Evolutionary conservation across 2,888 invertebrate genomes (phyloP).

Genomic region (Tetragonisca angustula): DNA sequence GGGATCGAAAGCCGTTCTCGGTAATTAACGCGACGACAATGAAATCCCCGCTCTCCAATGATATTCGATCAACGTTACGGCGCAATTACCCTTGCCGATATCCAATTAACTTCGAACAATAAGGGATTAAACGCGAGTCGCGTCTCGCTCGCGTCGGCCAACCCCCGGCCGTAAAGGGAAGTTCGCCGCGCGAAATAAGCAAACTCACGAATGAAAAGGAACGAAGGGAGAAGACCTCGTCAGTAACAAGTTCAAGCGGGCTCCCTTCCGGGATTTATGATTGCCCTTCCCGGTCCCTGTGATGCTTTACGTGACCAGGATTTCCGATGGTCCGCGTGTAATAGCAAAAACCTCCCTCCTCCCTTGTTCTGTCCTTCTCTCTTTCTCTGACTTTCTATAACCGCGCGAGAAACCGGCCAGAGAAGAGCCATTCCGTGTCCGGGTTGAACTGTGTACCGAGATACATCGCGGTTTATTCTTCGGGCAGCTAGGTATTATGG

Average conservation of each 20-base stretch:
- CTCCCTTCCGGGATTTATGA: constrained; percentile 74
- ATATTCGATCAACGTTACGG: constrained; percentile 22
- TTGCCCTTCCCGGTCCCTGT: constrained; percentile 64
- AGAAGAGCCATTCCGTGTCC: constrained; percentile 34
- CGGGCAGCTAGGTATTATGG: constrained; percentile 25
- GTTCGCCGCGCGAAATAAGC: constrained; percentile 36
- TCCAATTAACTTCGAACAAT: constrained; percentile 41
- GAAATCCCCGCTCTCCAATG: background rate
- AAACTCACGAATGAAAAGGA: constrained; percentile 49
- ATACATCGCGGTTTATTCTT: constrained; percentile 10
- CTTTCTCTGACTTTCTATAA: constrained; percentile 16
- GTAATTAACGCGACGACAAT: background rate
- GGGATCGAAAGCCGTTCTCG: background rate
- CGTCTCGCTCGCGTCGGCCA: background rate
- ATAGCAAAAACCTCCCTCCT: constrained; percentile 49
- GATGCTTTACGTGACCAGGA: constrained; percentile 74
- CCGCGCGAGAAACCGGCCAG: constrained; percentile 2
- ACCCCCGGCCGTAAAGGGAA: background rate
- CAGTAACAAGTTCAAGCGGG: constrained; percentile 65
- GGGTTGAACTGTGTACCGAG: constrained; percentile 4
- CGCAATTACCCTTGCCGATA: constrained; percentile 28
- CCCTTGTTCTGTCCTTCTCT: background rate
- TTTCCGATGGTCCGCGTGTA: constrained; percentile 65
- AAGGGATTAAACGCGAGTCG: constrained; percentile 18
- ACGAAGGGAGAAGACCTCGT: constrained; percentile 66